Evolutionary conservation across 2,113 vertebrate species (phyloP), one percentile per base, ranked within the genome.

Genomic region (Tyrannus savana): DNA sequence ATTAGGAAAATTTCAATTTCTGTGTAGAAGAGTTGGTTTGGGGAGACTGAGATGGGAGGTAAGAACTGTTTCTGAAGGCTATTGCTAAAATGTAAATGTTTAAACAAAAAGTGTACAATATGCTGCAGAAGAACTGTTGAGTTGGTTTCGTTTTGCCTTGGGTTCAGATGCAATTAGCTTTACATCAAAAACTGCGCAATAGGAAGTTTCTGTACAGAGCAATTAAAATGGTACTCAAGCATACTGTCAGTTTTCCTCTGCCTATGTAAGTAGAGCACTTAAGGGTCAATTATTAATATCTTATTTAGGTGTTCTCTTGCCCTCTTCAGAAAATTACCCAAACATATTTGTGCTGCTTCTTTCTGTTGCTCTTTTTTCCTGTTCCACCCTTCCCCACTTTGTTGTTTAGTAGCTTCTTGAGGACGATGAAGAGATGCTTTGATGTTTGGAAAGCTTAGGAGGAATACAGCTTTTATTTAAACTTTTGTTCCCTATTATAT

Each of bases 311-410:
- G 83, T 82, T 81, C 77, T 93, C 50, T 90, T 77, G 59, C 55
- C 71, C 47, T 49, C 84, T 97, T 97, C 52, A 84, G 91, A 72
- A 92, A 93, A 97, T 96, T 76, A 84, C 87, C 82, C 55, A 41
- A 77, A 90, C n/a, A 0, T 68, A 53, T 71, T 96, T 93, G 73
- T 68, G 58, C 80, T 85, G 82, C 79, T 72, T 15, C 66, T 84
- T 60, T 86, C 50, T 69, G n/a, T 93, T 96, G 75, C 74, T 82
- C 31, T 66, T 69, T 80, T 89, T 93, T 92, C 64, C 56, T 87
- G 69, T 42, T 82, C 53, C 59, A 42, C 78, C 73, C 33, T 79
- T 85, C 44, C 52, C 19, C 42, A 39, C 44, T 72, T 90, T 80
- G 53, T 79, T 94, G 46, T 96, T 96, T 68, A 91, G 69, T 91